Evolutionary conservation across 2,888 invertebrate genomes (phyloP), one percentile per base, ranked within the genome.

Genomic region (Creontiades dilutus): DNA sequence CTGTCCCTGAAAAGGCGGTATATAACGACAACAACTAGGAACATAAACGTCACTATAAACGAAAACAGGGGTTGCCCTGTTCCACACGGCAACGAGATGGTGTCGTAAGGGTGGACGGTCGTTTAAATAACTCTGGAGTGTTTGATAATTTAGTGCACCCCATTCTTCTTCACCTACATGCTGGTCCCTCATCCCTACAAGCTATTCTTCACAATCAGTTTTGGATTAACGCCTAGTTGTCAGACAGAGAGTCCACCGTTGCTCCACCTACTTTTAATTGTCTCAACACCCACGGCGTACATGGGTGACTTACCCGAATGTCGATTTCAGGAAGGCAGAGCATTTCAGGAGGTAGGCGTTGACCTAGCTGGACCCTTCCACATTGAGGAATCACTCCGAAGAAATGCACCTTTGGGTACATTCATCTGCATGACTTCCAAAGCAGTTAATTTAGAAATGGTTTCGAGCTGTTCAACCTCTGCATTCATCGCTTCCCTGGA

Each of bases 401-500:
- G 57, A 37, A 87, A 91, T 14, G 75, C 91, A n/a, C 11, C 80
- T 16, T 61, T 78, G 55, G 84, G 81, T 52, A 82, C 84, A 47
- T 92, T 92, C 81, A 90, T 92, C n/a, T 92, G 93, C 86, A 86
- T 92, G 47, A 55, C 91, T 0, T 92, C 92, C 1, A 92, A 91
- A 89, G 92, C 93, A 14, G 85, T 93, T 0, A 93, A 93, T 48
- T 27, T 93, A 0, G 93, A 93, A 90, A 46, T 93, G 0, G 92
- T 92, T 0, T 91, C 91, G 0, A 92, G 92, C 52, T 82, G 93
- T 1, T 91, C 92, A 0, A 92, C 92, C 0, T 92, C 92, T 28
- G 91, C 92, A 0, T 93, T 93, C 90, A 13, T 93, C 0, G 92
- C 92, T 0, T 91, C 92, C 0, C 89, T 93, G 5, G 90, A 92